Evolutionary conservation across 2,113 vertebrate species (phyloP).

Genomic region (Egretta garzetta): DNA sequence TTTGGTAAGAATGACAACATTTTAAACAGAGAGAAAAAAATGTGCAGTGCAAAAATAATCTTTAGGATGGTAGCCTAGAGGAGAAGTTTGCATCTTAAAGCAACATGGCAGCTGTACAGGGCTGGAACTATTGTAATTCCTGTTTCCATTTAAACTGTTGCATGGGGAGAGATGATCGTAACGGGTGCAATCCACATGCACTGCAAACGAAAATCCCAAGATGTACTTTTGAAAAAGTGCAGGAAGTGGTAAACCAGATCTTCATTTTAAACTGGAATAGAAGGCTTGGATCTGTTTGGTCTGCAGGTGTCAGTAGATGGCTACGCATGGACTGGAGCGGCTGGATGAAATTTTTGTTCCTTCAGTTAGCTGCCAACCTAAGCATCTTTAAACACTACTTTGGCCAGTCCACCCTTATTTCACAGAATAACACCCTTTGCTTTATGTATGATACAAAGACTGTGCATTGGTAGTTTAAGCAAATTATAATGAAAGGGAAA

Average conservation of each 20-base stretch:
- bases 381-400: background rate
- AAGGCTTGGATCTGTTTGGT: background rate
- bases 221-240: background rate
- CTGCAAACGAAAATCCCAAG: background rate
- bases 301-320: background rate
- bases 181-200: no score
- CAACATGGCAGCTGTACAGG: accelerated
- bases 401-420: background rate
- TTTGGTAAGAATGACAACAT: background rate
- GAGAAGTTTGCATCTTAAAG: background rate
- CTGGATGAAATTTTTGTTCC: background rate
- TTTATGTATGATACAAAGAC: background rate
- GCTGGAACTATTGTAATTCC: background rate
- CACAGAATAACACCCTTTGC: background rate
- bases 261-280: background rate
- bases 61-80: background rate
- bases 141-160: background rate
- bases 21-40: background rate
- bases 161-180: background rate
- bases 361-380: background rate
- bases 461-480: background rate
- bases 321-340: accelerated
- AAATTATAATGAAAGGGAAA: background rate
- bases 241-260: background rate
- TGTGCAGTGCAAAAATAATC: background rate